Evolutionary conservation across 2,113 vertebrate species (phyloP), one percentile per base, ranked within the genome.

Genomic region (Ornithorhynchus anatinus): DNA sequence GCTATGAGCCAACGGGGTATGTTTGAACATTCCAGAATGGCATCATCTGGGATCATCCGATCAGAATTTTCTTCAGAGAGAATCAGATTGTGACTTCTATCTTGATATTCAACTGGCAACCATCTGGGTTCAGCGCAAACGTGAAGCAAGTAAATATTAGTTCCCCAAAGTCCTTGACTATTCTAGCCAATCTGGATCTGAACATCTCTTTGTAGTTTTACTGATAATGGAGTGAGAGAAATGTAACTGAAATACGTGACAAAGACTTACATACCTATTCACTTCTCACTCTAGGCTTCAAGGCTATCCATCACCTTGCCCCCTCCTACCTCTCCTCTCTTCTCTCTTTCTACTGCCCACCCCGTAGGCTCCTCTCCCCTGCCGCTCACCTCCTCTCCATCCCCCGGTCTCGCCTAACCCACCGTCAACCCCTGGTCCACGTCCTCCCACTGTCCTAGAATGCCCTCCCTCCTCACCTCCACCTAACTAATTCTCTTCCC

Each of bases 241-340:
- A 82, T 45, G 64, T 78, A 72, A 69, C 2, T 74, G 77, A 83
- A 86, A 84, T 69, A 44, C 39, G 50, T 65, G 69, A 75, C 33
- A 82, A 83, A 52, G 37, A 39, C 51, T 61, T 39, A 66, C 22
- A 43, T 23, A 77, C n/a, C n/a, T n/a, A n/a, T n/a, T n/a, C n/a
- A n/a, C n/a, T n/a, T n/a, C n/a, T n/a, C n/a, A n/a, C n/a, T n/a
- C n/a, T n/a, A n/a, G n/a, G n/a, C n/a, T n/a, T n/a, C n/a, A n/a
- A n/a, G n/a, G n/a, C n/a, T n/a, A n/a, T n/a, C n/a, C n/a, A n/a
- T n/a, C n/a, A n/a, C n/a, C n/a, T n/a, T n/a, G n/a, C n/a, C n/a
- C n/a, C n/a, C n/a, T n/a, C n/a, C n/a, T n/a, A n/a, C n/a, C n/a
- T n/a, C n/a, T n/a, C n/a, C n/a, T n/a, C n/a, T n/a, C n/a, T n/a